phyloP scores from a whole-genome alignment of 2,888 invertebrate genomes.

The Panopea generosa region DNA sequence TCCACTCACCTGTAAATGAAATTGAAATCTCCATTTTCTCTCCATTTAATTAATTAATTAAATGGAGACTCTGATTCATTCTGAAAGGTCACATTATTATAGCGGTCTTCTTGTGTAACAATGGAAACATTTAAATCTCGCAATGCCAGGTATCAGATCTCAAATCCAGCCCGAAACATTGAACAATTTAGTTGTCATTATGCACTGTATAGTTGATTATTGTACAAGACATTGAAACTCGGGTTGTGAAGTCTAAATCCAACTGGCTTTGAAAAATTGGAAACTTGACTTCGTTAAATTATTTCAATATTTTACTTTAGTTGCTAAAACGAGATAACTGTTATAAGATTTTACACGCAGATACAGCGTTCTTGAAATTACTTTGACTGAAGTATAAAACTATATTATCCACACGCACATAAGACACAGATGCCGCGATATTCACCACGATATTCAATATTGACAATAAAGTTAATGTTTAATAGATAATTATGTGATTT shows the following conservation, averaged over 20 bases:
- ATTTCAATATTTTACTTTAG: too few species aligned
- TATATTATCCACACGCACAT: conserved; percentile 5
- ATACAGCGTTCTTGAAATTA: not conserved
- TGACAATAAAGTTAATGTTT: not conserved
- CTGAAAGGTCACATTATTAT: not conserved
- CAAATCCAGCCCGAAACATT: too few species aligned
- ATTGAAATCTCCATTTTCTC: conserved; percentile 22
- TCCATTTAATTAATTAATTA: conserved; percentile 4
- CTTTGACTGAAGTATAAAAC: not conserved
- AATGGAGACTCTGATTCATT: not conserved
- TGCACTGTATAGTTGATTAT: too few species aligned
- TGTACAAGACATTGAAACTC: too few species aligned
- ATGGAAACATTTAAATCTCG: conserved; percentile 3
- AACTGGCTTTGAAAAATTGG: too few species aligned
- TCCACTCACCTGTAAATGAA: conserved; percentile 5
- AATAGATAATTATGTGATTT: conserved; percentile 15
- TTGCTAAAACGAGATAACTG: too few species aligned
- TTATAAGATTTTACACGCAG: too few species aligned
- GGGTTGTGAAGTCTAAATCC: too few species aligned
- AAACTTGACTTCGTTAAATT: too few species aligned
- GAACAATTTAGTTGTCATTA: too few species aligned
- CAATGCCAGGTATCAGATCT: not conserved
- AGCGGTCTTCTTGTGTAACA: not conserved
- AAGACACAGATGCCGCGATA: too few species aligned
- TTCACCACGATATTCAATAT: too few species aligned